Conservation (phyloP, 2,113 vertebrate genomes). For the Chlamydotis undulata region DNA sequence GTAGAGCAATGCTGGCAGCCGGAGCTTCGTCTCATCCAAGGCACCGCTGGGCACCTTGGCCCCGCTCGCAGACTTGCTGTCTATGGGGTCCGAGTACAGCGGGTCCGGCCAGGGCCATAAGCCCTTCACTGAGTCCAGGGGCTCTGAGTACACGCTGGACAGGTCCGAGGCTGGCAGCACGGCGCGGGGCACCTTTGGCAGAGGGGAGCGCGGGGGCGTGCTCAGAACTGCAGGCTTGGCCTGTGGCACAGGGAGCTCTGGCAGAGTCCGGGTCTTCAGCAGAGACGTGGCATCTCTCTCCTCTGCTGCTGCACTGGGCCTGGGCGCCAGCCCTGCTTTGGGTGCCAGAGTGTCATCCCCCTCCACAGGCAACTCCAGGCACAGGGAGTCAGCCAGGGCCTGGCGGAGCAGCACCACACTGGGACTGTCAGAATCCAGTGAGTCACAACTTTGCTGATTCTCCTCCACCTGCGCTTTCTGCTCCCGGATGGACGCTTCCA, state of each 20-base stretch:
- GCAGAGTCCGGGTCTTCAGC: slow-evolving; percentile 79
- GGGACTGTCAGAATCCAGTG: slow-evolving; percentile 69
- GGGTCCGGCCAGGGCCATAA: slow-evolving; percentile 65
- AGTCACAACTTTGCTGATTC: slow-evolving; percentile 73
- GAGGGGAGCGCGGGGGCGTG: slow-evolving; percentile 65
- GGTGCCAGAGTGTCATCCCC: background rate
- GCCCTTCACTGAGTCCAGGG: slow-evolving; percentile 85
- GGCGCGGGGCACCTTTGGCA: slow-evolving; percentile 44
- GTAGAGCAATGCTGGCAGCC: slow-evolving; percentile 30
- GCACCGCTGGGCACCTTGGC: background rate
- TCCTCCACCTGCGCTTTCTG: slow-evolving; percentile 88
- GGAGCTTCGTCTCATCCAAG: slow-evolving; percentile 30
- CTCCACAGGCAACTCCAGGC: slow-evolving; percentile 6
- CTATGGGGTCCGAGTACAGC: slow-evolving; percentile 90
- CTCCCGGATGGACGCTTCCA: slow-evolving; percentile 89
- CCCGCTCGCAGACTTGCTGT: slow-evolving; percentile 60
- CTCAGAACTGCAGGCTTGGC: background rate
- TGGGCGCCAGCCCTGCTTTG: slow-evolving; percentile 31
- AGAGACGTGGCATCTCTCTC: slow-evolving; percentile 35
- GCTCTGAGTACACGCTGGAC: slow-evolving; percentile 85
- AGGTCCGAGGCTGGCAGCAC: slow-evolving; percentile 54
- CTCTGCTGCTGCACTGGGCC: slow-evolving; percentile 3
- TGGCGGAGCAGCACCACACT: slow-evolving; percentile 67
- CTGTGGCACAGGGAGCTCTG: slow-evolving; percentile 71
- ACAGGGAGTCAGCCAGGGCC: slow-evolving; percentile 55